Conservation (phyloP, 2,113 vertebrate species). For the Cynopterus brachyotis region DNA sequence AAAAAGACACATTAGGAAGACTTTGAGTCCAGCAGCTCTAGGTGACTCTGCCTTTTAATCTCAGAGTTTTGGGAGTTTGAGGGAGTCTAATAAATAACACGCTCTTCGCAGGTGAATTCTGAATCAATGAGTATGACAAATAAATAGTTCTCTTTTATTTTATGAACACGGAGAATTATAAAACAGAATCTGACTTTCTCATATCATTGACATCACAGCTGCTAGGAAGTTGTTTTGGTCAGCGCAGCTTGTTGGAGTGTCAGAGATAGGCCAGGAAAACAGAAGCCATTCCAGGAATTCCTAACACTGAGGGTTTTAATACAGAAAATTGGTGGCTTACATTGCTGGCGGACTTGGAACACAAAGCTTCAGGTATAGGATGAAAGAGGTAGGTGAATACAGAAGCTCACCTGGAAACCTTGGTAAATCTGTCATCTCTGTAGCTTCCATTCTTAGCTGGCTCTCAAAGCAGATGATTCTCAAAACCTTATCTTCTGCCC, state of each 20-base stretch:
- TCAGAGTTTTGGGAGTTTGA: slow-evolving; percentile 45
- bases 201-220: not conserved
- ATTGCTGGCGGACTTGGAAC: not conserved
- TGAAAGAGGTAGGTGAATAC: no score
- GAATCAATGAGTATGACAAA: no score
- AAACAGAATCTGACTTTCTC: not conserved
- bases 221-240: not conserved
- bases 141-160: not conserved
- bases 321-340: not conserved
- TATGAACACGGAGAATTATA: not conserved
- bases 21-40: slow-evolving; percentile 76
- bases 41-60: slow-evolving; percentile 65
- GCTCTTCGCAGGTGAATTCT: no score
- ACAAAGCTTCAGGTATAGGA: not conserved
- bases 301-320: not conserved
- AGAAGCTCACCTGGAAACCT: not conserved
- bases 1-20: slow-evolving; percentile 19
- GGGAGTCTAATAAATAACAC: no score
- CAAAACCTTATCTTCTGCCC: not conserved
- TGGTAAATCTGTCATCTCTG: not conserved
- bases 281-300: not conserved
- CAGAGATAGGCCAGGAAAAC: not conserved
- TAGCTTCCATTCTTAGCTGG: not conserved
- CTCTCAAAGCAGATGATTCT: not conserved
- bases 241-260: not conserved